phyloP scores from a whole-genome alignment of 2,113 vertebrate genomes.

The Alces alces region DNA sequence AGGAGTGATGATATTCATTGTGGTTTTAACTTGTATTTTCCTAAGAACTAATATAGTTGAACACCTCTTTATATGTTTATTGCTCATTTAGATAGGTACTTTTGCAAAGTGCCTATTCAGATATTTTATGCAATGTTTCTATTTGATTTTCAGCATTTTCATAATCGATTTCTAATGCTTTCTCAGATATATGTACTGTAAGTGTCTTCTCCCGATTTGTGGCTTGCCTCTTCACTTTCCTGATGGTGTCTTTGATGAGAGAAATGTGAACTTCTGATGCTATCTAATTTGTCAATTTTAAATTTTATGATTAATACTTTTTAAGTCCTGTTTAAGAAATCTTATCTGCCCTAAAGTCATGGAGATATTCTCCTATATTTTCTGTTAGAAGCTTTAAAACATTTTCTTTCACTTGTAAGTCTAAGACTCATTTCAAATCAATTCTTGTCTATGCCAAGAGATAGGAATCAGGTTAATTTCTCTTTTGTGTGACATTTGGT shows the following conservation, averaged over 20 bases:
- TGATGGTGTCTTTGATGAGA: background rate
- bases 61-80: background rate
- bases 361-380: background rate
- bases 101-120: background rate
- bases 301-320: background rate
- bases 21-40: conserved; percentile 21
- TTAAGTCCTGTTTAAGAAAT: background rate
- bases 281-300: background rate
- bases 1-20: background rate
- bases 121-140: background rate
- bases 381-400: background rate
- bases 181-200: background rate
- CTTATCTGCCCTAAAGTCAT: background rate
- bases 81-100: background rate
- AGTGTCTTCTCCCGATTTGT: background rate
- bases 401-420: background rate
- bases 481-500: background rate
- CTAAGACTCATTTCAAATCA: background rate
- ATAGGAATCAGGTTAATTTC: background rate
- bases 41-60: background rate
- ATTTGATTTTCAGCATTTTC: background rate
- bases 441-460: background rate
- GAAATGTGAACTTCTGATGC: background rate
- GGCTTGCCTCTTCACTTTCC: background rate
- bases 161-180: background rate